Evolutionary conservation across 2,113 vertebrate genomes (phyloP).

Genomic region (Eulemur rufifrons): DNA sequence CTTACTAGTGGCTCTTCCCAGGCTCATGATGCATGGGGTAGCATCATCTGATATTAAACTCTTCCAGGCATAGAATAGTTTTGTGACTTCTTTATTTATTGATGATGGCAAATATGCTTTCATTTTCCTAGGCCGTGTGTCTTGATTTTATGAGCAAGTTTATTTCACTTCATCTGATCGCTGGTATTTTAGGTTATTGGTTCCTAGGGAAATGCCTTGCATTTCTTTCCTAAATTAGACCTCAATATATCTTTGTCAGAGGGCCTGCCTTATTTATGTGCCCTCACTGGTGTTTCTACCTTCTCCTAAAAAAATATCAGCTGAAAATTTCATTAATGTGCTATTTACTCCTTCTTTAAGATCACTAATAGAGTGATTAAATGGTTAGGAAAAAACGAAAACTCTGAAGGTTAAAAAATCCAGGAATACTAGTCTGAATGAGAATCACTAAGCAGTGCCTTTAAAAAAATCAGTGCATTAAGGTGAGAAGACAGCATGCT

Average conservation of each 20-base stretch:
- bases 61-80: background rate
- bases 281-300: conserved; percentile 19
- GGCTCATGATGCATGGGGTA: background rate
- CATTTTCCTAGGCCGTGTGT: conserved; percentile 31
- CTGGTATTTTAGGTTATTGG: conserved; percentile 41
- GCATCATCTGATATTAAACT: background rate
- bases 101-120: conserved; percentile 1
- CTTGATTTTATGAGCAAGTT: conserved; percentile 51
- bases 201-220: conserved; percentile 20
- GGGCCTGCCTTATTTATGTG: conserved; percentile 34
- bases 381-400: background rate
- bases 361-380: conserved; percentile 32
- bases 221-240: conserved; percentile 27
- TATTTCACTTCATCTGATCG: conserved; percentile 49
- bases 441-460: background rate
- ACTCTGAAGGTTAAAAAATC: background rate
- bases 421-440: background rate
- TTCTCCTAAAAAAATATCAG: background rate
- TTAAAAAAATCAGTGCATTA: background rate
- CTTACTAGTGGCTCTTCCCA: background rate
- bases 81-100: conserved; percentile 37
- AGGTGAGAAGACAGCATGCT: background rate
- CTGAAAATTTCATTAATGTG: conserved; percentile 38
- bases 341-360: conserved; percentile 31
- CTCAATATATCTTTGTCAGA: conserved; percentile 11